Evolutionary conservation across 2,888 invertebrate species (phyloP), one percentile per base, ranked within the genome.

Genomic region (Leucophora obtusa): DNA sequence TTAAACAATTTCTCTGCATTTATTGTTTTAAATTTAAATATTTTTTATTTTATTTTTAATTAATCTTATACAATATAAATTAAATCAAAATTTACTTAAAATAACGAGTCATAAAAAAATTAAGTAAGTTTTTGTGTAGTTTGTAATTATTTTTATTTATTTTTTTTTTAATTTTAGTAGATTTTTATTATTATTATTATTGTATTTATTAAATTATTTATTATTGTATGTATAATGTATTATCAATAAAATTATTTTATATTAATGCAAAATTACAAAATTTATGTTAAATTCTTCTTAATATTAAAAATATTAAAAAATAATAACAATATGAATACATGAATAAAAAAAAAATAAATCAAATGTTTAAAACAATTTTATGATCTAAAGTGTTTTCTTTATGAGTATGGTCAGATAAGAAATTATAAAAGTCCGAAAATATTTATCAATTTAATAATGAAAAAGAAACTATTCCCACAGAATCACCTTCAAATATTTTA

Each of bases 301-400:
- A 80, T 76, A 80, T 80, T 76, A 28, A 72, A 72, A 80, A 82
- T 69, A 80, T 74, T 71, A 70, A 82, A 56, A 60, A 58, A 82
- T 82, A 70, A 74, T 15, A 73, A 81, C 72, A 83, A 83, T 70
- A 76, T 51, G 38, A 63, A 63, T 83, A 80, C 78, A 62, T 65
- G 21, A 63, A 74, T n/a, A n/a, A 73, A 62, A 77, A 83, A 83
- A 59, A 82, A 84, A 75, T 80, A 82, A 80, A 74, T 87, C 87
- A 88, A 88, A 87, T 87, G 87, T 87, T 87, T 85, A 86, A 87
- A 87, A 87, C 88, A 86, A 86, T 65, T 63, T 24, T 24, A 24
- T 5, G 24, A 24, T 24, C 24, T 24, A 24, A 24, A 24, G 5
- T n/a, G n/a, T n/a, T n/a, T n/a, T n/a, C n/a, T n/a, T n/a, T n/a